Conservation (phyloP, 2,888 invertebrate genomes). For the Rhagium mordax region DNA sequence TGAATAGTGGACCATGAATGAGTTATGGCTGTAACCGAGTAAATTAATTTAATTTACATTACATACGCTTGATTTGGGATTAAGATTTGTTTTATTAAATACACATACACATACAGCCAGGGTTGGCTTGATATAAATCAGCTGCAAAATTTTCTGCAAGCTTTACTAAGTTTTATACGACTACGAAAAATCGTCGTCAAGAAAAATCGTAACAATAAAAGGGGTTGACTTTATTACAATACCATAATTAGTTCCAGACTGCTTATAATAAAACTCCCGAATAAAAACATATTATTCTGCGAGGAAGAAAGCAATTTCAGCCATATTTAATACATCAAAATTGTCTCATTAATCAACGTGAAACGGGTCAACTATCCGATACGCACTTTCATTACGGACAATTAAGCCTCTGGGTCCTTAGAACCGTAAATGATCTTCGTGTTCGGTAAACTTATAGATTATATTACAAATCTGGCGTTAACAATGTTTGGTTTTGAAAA, state of each 20-base stretch:
- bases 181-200: too few relatives aligned
- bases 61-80: not conserved
- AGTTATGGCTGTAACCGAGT: not conserved
- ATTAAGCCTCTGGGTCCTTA: conserved; percentile 11
- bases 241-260: too few relatives aligned
- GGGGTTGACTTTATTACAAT: too few relatives aligned
- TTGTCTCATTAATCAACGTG: conserved; percentile 27
- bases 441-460: conserved; percentile 31
- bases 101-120: too few relatives aligned
- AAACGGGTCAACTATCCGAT: conserved; percentile 30
- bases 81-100: too few relatives aligned
- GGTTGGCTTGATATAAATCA: too few relatives aligned
- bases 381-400: conserved; percentile 28
- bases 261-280: not conserved
- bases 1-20: not conserved
- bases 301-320: not conserved
- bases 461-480: conserved; percentile 10
- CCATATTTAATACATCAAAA: conserved; percentile 8
- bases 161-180: too few relatives aligned
- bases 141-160: too few relatives aligned
- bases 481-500: conserved; percentile 4
- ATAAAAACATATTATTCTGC: not conserved
- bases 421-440: conserved; percentile 19
- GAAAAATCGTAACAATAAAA: too few relatives aligned
- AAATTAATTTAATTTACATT: not conserved